Percentiles rank a stretch among this genome's conserved stretches.
Evolutionary conservation across 2,797 vertebrate species (phyloP).

Genomic region (Pantherophis alleghaniensis): DNA sequence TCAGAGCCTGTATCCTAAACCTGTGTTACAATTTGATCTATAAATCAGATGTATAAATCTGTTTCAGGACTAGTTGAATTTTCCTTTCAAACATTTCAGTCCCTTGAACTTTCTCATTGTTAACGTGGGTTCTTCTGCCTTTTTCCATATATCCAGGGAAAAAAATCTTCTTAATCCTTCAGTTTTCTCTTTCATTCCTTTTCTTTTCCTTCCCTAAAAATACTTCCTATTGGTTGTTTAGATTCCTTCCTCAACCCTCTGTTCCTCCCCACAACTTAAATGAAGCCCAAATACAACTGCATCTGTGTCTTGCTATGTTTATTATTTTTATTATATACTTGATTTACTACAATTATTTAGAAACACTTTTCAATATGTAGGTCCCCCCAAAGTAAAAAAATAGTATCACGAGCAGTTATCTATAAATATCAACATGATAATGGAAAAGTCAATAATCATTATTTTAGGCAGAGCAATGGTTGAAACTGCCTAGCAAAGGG

Average conservation of each 20-base stretch:
- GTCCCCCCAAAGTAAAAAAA: not conserved
- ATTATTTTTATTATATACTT: not conserved
- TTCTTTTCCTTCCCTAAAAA: not conserved
- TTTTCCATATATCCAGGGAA: no score
- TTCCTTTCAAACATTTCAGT: not conserved
- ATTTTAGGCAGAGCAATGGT: not conserved
- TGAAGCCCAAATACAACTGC: not conserved
- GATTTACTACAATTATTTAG: not conserved
- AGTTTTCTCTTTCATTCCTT: not conserved
- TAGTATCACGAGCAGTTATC: not conserved
- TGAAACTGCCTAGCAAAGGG: not conserved
- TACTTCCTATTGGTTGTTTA: not conserved
- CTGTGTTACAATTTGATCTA: not conserved
- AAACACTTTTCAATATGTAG: not conserved
- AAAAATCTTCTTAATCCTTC: not conserved
- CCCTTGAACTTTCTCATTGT: not conserved
- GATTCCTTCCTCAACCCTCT: not conserved
- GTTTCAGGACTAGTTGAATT: not conserved
- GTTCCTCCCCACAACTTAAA: not conserved
- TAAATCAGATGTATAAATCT: not conserved
- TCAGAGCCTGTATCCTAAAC: not conserved
- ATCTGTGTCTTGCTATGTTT: not conserved
- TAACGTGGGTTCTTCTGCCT: not conserved
- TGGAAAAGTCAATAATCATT: not conserved
- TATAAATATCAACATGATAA: not conserved